A percentile compares a stretch with the other conserved stretches of the same genome.
Evolutionary conservation across 1,140 invertebrate genomes (phyloP).

Genomic region (Ruditapes philippinarum): DNA sequence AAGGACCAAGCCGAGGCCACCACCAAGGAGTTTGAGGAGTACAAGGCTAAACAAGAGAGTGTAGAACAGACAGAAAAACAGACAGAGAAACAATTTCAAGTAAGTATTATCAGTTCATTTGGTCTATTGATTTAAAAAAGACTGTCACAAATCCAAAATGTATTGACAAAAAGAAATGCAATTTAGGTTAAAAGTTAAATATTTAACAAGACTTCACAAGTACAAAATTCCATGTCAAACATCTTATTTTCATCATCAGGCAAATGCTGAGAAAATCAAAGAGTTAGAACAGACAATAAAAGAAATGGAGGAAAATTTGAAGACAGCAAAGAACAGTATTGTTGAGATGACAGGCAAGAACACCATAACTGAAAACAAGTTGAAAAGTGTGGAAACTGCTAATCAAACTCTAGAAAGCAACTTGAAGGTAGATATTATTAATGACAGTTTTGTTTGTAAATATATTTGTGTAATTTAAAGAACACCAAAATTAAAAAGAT

Average conservation of each 20-base stretch:
- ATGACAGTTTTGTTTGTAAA: too few species aligned
- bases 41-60: slow-evolving; percentile 88
- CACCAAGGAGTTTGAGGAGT: slow-evolving; percentile 80
- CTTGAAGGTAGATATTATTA: slow-evolving; percentile 19
- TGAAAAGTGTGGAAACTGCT: neutral
- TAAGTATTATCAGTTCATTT: neutral
- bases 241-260: slow-evolving; percentile 53
- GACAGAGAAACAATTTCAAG: slow-evolving; percentile 53
- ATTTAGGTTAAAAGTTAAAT: too few species aligned
- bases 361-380: slow-evolving; percentile 25
- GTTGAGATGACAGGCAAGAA: slow-evolving; percentile 38
- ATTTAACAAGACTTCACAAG: too few species aligned
- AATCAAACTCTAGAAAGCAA: slow-evolving; percentile 24
- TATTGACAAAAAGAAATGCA: too few species aligned
- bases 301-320: slow-evolving; percentile 29
- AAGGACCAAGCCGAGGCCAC: slow-evolving; percentile 94
- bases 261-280: slow-evolving; percentile 45
- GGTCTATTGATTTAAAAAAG: too few species aligned
- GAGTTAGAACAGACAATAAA: slow-evolving; percentile 46
- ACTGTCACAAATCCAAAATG: too few species aligned
- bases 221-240: too few species aligned
- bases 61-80: slow-evolving; percentile 42
- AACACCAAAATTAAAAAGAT: too few species aligned
- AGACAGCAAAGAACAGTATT: neutral
- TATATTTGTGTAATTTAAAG: too few species aligned